Evolutionary conservation across 2,113 vertebrate species (phyloP), one percentile per base, ranked within the genome.

Genomic region (Crocuta crocuta): DNA sequence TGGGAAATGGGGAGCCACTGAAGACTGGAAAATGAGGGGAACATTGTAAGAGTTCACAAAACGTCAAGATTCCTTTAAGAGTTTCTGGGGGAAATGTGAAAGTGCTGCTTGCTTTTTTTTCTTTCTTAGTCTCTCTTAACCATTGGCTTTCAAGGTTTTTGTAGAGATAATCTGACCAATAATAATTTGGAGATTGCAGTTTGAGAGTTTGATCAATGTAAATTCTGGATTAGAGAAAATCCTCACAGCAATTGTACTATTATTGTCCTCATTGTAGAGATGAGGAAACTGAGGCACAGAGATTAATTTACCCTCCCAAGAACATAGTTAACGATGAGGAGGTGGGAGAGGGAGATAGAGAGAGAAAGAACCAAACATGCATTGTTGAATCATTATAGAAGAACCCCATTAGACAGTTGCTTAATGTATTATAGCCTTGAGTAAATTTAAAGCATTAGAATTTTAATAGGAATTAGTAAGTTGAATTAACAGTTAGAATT

Each of bases 381-480:
- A 12, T 58, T 79, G 35, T 45, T 80, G 31, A 78, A 63, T 35
- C 39, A 3, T 88, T 79, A 31, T 1, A 74, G 58, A 95, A 91
- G 28, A n/a, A 89, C 1, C 50, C 8, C 5, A 50, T 39, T 78
- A 84, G 68, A 90, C 17, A 76, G 93, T 96, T 97, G 58, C 23
- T 91, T 95, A 93, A 90, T 88, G 24, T 39, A 79, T 63, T 83
- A 74, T 17, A 73, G 96, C 81, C 95, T 45, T 94, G 68, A 96
- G 79, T 85, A 96, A 98, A 53, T 95, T 98, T 95, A 96, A 98
- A 98, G 78, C 76, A 97, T 97, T 98, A 98, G 53, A 92, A 98
- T 97, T 98, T 97, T 98, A 71, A 39, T 97, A 95, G 87, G 78
- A 65, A 96, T 97, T 97, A 97, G 93, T 96, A 94, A 96, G 10